Evolutionary conservation across 2,888 invertebrate species (phyloP), one percentile per base, ranked within the genome.

Genomic region (Agapostemon virescens): DNA sequence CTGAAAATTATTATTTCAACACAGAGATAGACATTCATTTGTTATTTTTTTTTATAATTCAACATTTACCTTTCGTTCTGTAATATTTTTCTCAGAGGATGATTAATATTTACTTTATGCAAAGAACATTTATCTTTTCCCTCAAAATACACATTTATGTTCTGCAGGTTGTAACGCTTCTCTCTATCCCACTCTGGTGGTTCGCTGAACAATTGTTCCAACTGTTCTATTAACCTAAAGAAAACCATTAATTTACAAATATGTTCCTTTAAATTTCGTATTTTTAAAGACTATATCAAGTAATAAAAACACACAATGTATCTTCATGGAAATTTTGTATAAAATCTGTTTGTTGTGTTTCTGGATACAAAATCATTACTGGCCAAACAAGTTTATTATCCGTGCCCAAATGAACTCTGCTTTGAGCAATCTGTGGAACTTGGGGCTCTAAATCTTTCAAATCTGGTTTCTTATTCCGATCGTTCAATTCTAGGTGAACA

Each of bases 281-380:
- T 36, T 23, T 66, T 33, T 66, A 68, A 63, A 42, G 69, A 20
- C 23, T 73, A 20, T 67, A 68, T 67, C 36, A 78, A 79, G 40
- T 11, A 42, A 71, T 52, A 93, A 87, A 55, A 93, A 93, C 78
- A 86, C 94, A 95, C 94, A 94, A 93, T 0, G 94, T 94, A 87
- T 95, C 94, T 93, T 98, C 98, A 15, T 95, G 94, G 89, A 98
- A 97, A 77, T 95, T 94, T 91, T 96, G 95, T 58, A 99, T 94
- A 87, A 98, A 97, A 92, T 99, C 99, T 69, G 97, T 97, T 88
- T 96, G 95, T 78, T 95, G 94, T 90, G 96, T 96, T 93, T 98
- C 98, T 0, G 98, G 98, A 92, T 98, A 99, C 17, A 97, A 93
- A 85, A 98, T 95, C 26, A 97, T 93, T 0, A 98, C 96, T 0